Evolutionary conservation across 2,797 vertebrate species (phyloP).

Genomic region (Erithacus rubecula): DNA sequence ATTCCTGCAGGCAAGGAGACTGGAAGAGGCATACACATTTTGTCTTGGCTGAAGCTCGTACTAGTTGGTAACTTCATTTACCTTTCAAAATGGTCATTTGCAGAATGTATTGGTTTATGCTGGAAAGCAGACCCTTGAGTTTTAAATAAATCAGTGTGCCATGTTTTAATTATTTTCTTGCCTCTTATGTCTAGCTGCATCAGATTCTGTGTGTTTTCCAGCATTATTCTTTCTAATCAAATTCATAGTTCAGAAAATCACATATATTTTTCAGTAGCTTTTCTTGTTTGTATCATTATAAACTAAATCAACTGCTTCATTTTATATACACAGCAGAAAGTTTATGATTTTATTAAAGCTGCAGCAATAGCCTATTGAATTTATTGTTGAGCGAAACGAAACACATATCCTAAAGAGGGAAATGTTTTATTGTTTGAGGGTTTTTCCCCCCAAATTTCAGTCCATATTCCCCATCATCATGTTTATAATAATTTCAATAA

Average conservation of each 20-base stretch:
- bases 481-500: neutral
- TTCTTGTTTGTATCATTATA: neutral
- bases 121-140: neutral
- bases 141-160: neutral
- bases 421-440: neutral
- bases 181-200: neutral
- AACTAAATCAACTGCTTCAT: slow-evolving; percentile 5
- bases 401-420: neutral
- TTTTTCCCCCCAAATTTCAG: neutral
- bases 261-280: neutral
- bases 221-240: neutral
- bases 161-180: neutral
- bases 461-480: neutral
- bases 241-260: neutral
- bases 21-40: slow-evolving; percentile 2
- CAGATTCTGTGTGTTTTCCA: neutral
- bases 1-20: slow-evolving; percentile 27
- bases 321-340: neutral
- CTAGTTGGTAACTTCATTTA: neutral
- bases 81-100: neutral
- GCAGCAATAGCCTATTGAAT: neutral
- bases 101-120: neutral
- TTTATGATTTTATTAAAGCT: slow-evolving; percentile 25
- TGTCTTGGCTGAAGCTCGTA: slow-evolving; percentile 12
- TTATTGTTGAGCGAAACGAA: neutral